These are phyloP conservation scores for Osmerus mordax DNA, from an alignment of 2,113 vertebrate genomes.

Conservation along the genomic window DNA sequence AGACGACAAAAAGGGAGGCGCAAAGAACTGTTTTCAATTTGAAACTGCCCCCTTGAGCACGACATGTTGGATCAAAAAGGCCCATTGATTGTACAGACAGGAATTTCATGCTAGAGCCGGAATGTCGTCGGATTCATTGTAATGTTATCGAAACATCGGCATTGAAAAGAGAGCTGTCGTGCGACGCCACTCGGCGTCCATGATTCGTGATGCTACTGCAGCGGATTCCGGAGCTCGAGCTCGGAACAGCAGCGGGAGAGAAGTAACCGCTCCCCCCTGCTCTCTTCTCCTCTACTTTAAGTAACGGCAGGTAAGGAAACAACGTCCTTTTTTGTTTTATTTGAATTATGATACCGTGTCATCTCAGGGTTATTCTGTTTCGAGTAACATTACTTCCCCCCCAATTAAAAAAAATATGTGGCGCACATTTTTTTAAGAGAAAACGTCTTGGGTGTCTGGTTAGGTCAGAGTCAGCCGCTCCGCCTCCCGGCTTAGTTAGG, in stretches of 20 bases:
- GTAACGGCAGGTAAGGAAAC: slow-evolving; percentile 64
- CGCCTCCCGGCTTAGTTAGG: slow-evolving; percentile 53
- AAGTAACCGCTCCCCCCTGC: slow-evolving; percentile 73
- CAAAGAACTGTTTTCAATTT: slow-evolving; percentile 25
- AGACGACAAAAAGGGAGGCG: slow-evolving; percentile 66
- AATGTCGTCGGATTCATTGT: slow-evolving; percentile 65
- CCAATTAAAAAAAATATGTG: slow-evolving; percentile 21
- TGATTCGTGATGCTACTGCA: slow-evolving; percentile 74
- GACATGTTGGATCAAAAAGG: slow-evolving; percentile 67
- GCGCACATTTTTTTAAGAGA: slow-evolving; percentile 62
- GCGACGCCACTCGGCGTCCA: slow-evolving; percentile 62
- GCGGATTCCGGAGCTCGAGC: slow-evolving; percentile 75
- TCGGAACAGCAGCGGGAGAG: slow-evolving; percentile 77
- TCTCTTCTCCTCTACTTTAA: slow-evolving; percentile 61
- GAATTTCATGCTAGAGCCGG: slow-evolving; percentile 51
- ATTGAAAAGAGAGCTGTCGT: slow-evolving; percentile 60
- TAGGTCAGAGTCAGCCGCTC: slow-evolving; percentile 48
- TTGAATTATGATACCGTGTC: background rate
- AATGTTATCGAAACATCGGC: slow-evolving; percentile 33
- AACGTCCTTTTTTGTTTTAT: background rate
- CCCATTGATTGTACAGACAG: background rate
- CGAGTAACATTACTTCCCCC: slow-evolving; percentile 15
- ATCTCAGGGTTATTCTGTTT: slow-evolving; percentile 9
- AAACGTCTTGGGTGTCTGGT: slow-evolving; percentile 51
- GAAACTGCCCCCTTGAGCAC: slow-evolving; percentile 35